phyloP scores from a whole-genome alignment of 2,113 vertebrate genomes.

The Petaurus breviceps region DNA sequence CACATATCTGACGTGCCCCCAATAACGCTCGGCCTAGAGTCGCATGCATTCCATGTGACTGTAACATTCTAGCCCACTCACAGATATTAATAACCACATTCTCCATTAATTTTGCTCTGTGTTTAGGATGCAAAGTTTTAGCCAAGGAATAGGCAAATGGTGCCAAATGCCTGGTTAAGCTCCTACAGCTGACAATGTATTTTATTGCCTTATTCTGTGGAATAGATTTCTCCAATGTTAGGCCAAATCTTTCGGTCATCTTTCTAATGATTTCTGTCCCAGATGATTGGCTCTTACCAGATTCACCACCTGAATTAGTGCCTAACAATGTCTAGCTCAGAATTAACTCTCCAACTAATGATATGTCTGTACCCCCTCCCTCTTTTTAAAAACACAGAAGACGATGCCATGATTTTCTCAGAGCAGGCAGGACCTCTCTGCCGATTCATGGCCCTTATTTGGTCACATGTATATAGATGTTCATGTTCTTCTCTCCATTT shows the following conservation, averaged over 20 bases:
- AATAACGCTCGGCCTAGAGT: slow-evolving; percentile 28
- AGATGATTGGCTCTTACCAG: not conserved
- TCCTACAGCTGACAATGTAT: not conserved
- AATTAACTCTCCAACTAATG: slow-evolving; percentile 18
- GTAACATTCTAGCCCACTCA: slow-evolving; percentile 52
- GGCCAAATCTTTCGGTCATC: not conserved
- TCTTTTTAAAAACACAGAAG: not conserved
- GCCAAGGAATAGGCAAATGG: slow-evolving; percentile 45
- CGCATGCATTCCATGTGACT: slow-evolving; percentile 23
- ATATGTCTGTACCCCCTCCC: not conserved
- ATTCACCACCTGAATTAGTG: slow-evolving; percentile 48
- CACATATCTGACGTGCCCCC: slow-evolving; percentile 30
- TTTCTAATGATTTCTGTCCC: slow-evolving; percentile 33
- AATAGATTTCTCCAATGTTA: slow-evolving; percentile 26
- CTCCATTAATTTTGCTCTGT: slow-evolving; percentile 10
- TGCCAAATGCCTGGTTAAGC: slow-evolving; percentile 24
- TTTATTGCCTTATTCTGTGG: slow-evolving; percentile 33
- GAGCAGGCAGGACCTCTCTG: not conserved
- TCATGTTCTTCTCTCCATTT: not conserved
- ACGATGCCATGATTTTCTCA: not conserved
- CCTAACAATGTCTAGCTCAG: slow-evolving; percentile 19
- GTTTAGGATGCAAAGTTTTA: slow-evolving; percentile 16
- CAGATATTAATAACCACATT: slow-evolving; percentile 51
- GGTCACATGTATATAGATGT: not conserved
- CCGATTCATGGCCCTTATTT: not conserved